Conservation (phyloP, 2,888 invertebrate genomes). For the Acanthosepion esculentum region DNA sequence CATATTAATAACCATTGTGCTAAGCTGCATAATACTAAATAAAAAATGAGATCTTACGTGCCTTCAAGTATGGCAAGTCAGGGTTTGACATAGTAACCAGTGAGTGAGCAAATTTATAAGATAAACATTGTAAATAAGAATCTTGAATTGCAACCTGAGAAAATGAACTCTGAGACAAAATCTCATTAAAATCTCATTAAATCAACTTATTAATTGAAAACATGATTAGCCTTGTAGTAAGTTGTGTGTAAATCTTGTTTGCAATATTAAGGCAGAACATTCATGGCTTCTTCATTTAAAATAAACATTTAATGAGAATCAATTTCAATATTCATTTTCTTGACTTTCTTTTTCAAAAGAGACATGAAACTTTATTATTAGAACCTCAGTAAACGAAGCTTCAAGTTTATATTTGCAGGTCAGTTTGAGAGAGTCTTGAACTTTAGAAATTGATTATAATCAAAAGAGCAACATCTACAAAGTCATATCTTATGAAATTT, state of each 20-base stretch:
- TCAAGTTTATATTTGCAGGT: background rate
- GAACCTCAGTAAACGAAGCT: background rate
- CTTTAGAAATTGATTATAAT: background rate
- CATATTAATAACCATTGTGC: too few species aligned
- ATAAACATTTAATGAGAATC: background rate
- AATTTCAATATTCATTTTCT: conserved; percentile 1
- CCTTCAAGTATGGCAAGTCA: background rate
- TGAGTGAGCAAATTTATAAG: background rate
- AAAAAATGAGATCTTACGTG: too few species aligned
- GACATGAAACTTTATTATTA: background rate
- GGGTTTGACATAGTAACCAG: background rate
- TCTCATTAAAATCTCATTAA: background rate
- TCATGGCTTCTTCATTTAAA: background rate
- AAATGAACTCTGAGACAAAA: background rate
- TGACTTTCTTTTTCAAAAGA: background rate
- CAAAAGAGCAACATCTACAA: background rate
- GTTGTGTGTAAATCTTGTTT: background rate
- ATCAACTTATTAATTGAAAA: background rate
- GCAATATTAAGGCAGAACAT: background rate
- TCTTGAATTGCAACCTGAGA: background rate
- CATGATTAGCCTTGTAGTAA: background rate
- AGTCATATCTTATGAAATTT: background rate
- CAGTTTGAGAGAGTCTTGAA: background rate
- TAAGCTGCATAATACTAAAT: too few species aligned
- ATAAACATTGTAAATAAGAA: background rate